These are phyloP conservation scores for Orthonyx spaldingii DNA, from an alignment of 2,113 vertebrate species.

Conservation along the genomic window DNA sequence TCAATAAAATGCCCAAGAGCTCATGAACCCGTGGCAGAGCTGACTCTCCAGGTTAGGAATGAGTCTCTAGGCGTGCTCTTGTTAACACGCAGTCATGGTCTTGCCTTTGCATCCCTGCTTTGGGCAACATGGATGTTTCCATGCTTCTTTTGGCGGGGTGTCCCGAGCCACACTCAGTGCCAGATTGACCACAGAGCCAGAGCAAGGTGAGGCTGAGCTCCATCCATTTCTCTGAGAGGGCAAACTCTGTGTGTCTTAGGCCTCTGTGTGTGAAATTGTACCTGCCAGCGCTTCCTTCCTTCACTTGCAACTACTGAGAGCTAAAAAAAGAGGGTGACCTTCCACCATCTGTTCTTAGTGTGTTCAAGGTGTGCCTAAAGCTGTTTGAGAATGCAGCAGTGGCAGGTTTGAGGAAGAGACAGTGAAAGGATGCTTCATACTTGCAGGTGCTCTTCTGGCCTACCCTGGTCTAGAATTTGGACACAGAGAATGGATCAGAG, in stretches of 20 bases:
- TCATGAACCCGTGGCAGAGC: background rate
- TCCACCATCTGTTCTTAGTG: background rate
- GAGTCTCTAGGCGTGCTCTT: background rate
- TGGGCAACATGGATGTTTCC: background rate
- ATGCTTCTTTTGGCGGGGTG: background rate
- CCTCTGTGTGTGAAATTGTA: background rate
- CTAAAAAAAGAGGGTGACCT: background rate
- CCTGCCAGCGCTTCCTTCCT: background rate
- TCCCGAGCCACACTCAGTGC: background rate
- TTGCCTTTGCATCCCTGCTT: background rate
- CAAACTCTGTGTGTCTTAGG: background rate
- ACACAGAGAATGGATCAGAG: background rate
- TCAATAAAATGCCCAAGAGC: background rate
- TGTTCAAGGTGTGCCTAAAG: background rate
- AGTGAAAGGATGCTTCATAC: background rate
- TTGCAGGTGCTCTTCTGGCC: background rate
- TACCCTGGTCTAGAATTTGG: background rate
- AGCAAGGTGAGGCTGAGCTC: background rate
- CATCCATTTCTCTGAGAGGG: background rate
- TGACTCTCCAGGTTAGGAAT: background rate
- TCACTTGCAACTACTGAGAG: background rate
- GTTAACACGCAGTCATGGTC: fast-evolving
- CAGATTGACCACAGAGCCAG: background rate
- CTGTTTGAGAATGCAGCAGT: background rate
- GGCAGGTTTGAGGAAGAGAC: background rate